Conservation (phyloP, 2,113 vertebrate species). For the Dicentrarchus labrax region DNA sequence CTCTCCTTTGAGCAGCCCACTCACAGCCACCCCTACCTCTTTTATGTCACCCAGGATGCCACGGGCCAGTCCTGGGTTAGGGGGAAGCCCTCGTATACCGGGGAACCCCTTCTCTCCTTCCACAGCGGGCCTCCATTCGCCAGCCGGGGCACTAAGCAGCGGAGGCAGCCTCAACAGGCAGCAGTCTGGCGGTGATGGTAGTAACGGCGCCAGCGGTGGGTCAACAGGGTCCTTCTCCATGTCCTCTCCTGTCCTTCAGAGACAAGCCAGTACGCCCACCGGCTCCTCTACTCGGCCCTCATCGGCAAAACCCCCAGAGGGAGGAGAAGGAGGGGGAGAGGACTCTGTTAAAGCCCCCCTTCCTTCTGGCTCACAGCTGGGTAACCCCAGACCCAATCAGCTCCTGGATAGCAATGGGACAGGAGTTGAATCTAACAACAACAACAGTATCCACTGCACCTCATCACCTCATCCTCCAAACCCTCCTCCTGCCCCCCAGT, state of each 20-base stretch:
- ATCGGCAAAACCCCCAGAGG: slow-evolving; percentile 83
- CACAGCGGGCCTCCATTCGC: slow-evolving; percentile 89
- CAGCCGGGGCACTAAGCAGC: slow-evolving; percentile 81
- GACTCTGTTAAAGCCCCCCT: slow-evolving; percentile 81
- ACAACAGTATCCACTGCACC: slow-evolving; percentile 52
- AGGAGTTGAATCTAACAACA: slow-evolving; percentile 50
- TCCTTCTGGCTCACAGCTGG: slow-evolving; percentile 73
- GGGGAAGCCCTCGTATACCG: slow-evolving; percentile 86
- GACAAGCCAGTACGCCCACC: slow-evolving; percentile 81
- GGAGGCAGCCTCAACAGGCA: slow-evolving; percentile 80
- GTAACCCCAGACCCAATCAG: slow-evolving; percentile 89
- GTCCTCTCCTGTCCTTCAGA: slow-evolving; percentile 85
- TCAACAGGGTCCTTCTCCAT: slow-evolving; percentile 85
- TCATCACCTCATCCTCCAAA: slow-evolving; percentile 67
- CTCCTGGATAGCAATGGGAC: slow-evolving; percentile 87
- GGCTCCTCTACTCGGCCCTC: slow-evolving; percentile 80
- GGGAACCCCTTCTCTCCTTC: slow-evolving; percentile 92
- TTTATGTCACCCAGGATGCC: slow-evolving; percentile 93
- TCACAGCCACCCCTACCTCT: slow-evolving; percentile 89
- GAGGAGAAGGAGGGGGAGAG: slow-evolving; percentile 63
- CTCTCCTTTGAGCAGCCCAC: slow-evolving; percentile 90
- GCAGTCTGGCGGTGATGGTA: slow-evolving; percentile 82
- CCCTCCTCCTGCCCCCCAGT: slow-evolving; percentile 82
- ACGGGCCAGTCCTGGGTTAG: slow-evolving; percentile 88
- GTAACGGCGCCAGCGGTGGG: slow-evolving; percentile 74